Conservation (phyloP, 2,888 invertebrate species). For the Peribatodes rhomboidaria region DNA sequence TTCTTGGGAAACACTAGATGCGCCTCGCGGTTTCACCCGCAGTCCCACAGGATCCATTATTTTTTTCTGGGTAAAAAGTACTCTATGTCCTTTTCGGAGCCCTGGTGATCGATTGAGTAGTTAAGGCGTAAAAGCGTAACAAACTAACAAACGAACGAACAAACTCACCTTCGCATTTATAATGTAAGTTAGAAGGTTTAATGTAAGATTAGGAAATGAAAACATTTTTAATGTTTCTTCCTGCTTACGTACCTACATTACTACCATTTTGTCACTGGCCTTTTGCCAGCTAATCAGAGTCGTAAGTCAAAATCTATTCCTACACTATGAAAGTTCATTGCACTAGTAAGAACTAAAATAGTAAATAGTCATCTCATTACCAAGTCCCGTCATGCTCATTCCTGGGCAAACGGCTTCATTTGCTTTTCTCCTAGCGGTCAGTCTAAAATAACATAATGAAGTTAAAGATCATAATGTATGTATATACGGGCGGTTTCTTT, state of each 20-base stretch:
- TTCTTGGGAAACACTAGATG: too few relatives aligned
- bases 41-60: too few relatives aligned
- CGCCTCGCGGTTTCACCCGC: too few relatives aligned
- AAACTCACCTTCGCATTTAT: too few relatives aligned
- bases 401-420: neutral
- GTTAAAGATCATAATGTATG: neutral
- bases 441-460: neutral
- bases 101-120: too few relatives aligned
- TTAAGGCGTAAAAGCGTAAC: too few relatives aligned
- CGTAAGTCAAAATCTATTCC: slow-evolving; percentile 35
- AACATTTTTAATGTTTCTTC: slow-evolving; percentile 18
- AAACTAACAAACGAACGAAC: too few relatives aligned
- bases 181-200: too few relatives aligned
- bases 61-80: too few relatives aligned
- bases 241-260: slow-evolving; percentile 2
- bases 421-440: neutral
- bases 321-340: slow-evolving; percentile 35
- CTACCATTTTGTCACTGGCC: slow-evolving; percentile 27
- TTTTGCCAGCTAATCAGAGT: slow-evolving; percentile 30
- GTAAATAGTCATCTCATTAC: neutral
- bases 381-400: neutral
- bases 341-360: slow-evolving; percentile 17
- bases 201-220: too few relatives aligned
- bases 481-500: too few relatives aligned
- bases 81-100: too few relatives aligned